phyloP scores from a whole-genome alignment of 2,113 vertebrate genomes.

The Eurystomus gularis region DNA sequence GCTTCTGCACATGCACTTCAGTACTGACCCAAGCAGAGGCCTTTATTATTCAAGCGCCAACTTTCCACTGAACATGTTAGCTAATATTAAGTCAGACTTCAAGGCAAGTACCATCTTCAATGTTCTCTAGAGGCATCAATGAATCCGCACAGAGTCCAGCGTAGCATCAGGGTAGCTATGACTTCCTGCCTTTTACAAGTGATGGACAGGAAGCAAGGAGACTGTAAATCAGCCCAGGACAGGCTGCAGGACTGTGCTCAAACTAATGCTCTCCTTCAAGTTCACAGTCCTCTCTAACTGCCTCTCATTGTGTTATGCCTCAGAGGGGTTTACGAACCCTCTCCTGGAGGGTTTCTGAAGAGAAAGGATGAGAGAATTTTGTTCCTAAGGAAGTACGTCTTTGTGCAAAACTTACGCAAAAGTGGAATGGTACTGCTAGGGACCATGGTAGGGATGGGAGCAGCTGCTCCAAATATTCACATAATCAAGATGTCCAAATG shows the following conservation, averaged over 20 bases:
- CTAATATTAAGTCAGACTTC: not conserved
- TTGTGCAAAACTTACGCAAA: not conserved
- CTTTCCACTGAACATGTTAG: not conserved
- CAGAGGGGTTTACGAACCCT: not conserved
- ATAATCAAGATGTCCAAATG: conserved; percentile 3
- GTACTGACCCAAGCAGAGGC: not conserved
- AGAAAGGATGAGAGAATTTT: not conserved
- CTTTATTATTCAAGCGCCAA: not conserved
- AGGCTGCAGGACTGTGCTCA: not conserved
- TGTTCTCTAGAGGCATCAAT: not conserved
- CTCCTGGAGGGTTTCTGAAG: not conserved
- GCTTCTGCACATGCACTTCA: not conserved
- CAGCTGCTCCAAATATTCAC: not conserved
- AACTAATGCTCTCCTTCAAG: not conserved
- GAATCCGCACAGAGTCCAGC: not conserved
- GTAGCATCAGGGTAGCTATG: not conserved
- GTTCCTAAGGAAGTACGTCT: not conserved
- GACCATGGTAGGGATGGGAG: not conserved
- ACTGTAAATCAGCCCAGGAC: not conserved
- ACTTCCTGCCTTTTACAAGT: not conserved
- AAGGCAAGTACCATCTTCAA: not conserved
- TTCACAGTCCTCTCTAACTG: not conserved
- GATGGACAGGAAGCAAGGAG: not conserved
- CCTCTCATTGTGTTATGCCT: not conserved
- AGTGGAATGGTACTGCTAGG: not conserved